phyloP scores from a whole-genome alignment of 1,140 invertebrate species.

The Atta texana region DNA sequence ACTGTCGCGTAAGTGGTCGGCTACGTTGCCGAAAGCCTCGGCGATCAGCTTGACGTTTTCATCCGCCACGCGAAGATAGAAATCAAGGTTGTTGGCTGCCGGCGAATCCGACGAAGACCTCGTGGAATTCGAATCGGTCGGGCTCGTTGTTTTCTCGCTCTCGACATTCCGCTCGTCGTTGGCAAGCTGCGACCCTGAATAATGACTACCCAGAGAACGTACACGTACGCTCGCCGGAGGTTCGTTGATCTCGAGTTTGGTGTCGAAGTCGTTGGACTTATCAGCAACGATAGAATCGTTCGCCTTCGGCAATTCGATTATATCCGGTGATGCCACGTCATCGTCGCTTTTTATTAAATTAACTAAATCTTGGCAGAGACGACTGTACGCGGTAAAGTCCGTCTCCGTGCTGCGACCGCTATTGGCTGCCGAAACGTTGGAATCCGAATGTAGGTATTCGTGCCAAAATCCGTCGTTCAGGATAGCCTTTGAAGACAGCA shows the following conservation, averaged over 20 bases:
- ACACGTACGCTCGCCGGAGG: neutral
- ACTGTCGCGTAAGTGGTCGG: conserved; percentile 65
- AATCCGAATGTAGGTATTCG: conserved; percentile 51
- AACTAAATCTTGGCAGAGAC: conserved; percentile 73
- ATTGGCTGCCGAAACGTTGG: conserved; percentile 16
- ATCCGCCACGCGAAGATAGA: conserved; percentile 73
- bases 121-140: conserved; percentile 3
- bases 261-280: neutral
- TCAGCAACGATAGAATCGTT: neutral
- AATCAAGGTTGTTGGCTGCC: conserved; percentile 62
- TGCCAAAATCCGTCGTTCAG: conserved; percentile 62
- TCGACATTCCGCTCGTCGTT: conserved; percentile 2
- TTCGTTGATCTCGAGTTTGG: conserved; percentile 13
- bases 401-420: conserved; percentile 45
- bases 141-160: conserved; percentile 14
- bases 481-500: conserved; percentile 29
- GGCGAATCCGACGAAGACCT: conserved; percentile 21
- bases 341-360: conserved; percentile 65
- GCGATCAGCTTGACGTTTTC: conserved; percentile 73
- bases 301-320: neutral
- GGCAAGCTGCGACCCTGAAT: neutral
- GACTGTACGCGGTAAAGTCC: conserved; percentile 70
- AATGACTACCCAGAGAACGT: conserved; percentile 37
- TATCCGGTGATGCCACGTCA: neutral
- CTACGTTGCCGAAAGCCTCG: conserved; percentile 68